These are phyloP conservation scores for Hippopotamus amphibius DNA, from an alignment of 2,113 vertebrate genomes.

Conservation along the genomic window DNA sequence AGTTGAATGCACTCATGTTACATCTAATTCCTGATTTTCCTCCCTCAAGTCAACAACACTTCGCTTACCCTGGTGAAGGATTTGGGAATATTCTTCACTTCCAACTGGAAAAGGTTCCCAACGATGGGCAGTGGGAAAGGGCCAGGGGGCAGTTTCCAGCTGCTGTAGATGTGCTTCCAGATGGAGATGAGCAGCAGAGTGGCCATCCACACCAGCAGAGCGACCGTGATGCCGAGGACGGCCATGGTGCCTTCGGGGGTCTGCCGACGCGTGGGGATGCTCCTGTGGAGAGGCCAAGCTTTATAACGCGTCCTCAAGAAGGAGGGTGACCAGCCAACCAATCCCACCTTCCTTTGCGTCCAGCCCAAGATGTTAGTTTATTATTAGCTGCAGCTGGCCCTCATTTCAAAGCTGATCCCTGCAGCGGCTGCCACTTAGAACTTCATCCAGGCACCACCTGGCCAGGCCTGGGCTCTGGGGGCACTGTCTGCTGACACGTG, in stretches of 20 bases:
- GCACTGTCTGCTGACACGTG: neutral
- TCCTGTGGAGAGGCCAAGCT: neutral
- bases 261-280: neutral
- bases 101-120: conserved; percentile 62
- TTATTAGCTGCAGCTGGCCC: conserved; percentile 50
- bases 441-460: neutral
- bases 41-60: neutral
- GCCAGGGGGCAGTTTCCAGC: conserved; percentile 76
- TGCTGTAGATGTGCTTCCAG: conserved; percentile 68
- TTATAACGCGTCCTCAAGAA: neutral
- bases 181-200: conserved; percentile 59
- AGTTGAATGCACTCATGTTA: neutral
- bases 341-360: neutral
- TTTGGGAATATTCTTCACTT: conserved; percentile 55
- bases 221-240: neutral
- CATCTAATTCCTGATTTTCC: neutral
- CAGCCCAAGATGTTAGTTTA: neutral
- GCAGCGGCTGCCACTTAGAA: neutral
- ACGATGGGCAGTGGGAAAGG: conserved; percentile 78
- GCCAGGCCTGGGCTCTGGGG: neutral
- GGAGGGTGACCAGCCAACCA: conserved; percentile 54
- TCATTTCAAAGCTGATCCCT: conserved; percentile 49
- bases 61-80: conserved; percentile 68
- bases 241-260: conserved; percentile 39
- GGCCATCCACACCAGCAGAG: conserved; percentile 69